Evolutionary conservation across 2,888 invertebrate genomes (phyloP), one percentile per base, ranked within the genome.

Genomic region (Amphiduros pacificus): DNA sequence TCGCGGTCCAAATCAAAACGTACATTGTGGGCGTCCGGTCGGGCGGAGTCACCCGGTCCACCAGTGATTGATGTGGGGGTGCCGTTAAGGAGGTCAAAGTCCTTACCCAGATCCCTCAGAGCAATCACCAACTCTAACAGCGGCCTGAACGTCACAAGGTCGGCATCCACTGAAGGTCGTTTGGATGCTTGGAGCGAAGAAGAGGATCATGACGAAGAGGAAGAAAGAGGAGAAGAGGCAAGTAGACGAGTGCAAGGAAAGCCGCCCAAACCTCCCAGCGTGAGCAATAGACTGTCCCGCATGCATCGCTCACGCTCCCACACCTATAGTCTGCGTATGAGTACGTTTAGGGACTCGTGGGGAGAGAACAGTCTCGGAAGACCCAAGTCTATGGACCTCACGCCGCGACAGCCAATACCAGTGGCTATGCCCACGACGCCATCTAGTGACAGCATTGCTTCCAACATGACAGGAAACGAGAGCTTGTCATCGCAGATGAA

Each of bases 31-130:
- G 64, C 55, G 6, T 62, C 62, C 26, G 61, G 60, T 22, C 44
- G 60, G 27, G 56, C 61, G 2, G 17, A 26, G 36, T 62, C 65
- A 22, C 65, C 65, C 9, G 65, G 62, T n/a, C 65, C 65, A 17
- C 62, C 62, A 11, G 53, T 65, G 26, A 57, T 65, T 5, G 65
- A 65, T 49, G 20, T 65, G 20, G 32, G 36, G 9, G 40, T 28
- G 9, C 62, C 60, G 0, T 31, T 62, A 26, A 24, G 40, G 17
- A 40, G 67, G 49, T 58, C 67, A 11, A 41, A 48, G 44, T 67
- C 67, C 5, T 53, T 67, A 36, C 65, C 67, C 2, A 41, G 65
- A 22, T 67, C 67, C 2, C 63, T 67, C 28, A 55, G 50, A 52
- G 60, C 64, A 6, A 49, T 50, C 2, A 44, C 50, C 36, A 28